Evolutionary conservation across 2,797 vertebrate species (phyloP), one percentile per base, ranked within the genome.

Genomic region (Rhinella marina): DNA sequence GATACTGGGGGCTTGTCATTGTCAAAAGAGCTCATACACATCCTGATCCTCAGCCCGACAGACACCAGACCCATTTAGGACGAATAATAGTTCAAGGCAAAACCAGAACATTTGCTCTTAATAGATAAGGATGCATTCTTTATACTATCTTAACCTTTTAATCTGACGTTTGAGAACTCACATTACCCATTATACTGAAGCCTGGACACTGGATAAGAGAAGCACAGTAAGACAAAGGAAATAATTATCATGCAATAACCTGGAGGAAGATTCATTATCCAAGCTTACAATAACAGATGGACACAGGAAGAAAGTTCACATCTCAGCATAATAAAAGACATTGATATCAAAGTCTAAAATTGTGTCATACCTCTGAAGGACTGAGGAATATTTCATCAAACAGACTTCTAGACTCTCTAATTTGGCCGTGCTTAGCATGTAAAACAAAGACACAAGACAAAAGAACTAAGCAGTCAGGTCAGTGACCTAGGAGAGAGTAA

Each of bases 351-450:
- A 89, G 57, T 92, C 93, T 93, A 92, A 92, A 94, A 94, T 92
- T 92, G 89, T 93, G 93, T 91, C 93, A 92, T 94, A 94, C 94
- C 94, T 95, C 94, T 88, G 93, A 92, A 92, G 86, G 92, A 92
- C 92, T 93, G 92, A 93, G 94, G 93, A 95, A 94, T 93, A 94
- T 94, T 93, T 95, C 94, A 95, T 93, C 94, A 94, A 94, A 94
- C 90, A 95, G 91, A 94, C 93, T 94, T 91, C 93, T 93, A 93
- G 92, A 93, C 86, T 95, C 91, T 93, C 92, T 94, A 94, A 93
- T 93, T 91, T 93, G 92, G 89, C 89, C 91, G 90, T 93, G 92
- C 92, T 94, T 94, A 93, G 92, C 91, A 93, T 92, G 93, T 91
- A 93, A 93, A 92, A 88, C 73, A 83, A 93, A 92, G 93, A 93